A percentile compares a stretch with the other conserved stretches of the same genome.
These are phyloP conservation scores for Tetramorium simillimum DNA, from an alignment of 1,140 invertebrate genomes.

Conservation along the genomic window DNA sequence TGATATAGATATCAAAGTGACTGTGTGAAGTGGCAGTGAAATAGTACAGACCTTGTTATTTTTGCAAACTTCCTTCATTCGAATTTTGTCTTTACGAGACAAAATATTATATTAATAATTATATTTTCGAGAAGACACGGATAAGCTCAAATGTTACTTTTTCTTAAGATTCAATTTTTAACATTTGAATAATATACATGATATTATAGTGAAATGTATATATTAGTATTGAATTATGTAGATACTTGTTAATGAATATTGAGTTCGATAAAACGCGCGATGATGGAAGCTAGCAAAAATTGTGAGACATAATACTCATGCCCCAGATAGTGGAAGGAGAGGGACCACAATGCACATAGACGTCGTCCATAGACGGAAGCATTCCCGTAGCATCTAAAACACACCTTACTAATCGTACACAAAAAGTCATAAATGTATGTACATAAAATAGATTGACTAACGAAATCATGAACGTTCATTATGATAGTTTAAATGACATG, in stretches of 20 bases:
- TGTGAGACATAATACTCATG: conserved; percentile 80
- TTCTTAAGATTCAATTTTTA: neutral
- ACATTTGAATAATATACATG: neutral
- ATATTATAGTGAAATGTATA: neutral
- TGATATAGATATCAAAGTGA: conserved; percentile 73
- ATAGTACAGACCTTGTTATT: conserved; percentile 80
- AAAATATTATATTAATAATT: neutral
- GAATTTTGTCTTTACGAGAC: conserved; percentile 4
- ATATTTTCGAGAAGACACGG: no score
- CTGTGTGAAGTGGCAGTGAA: conserved; percentile 77
- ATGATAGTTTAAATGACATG: conserved; percentile 47
- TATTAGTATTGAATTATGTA: neutral
- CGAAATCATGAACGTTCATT: conserved; percentile 66
- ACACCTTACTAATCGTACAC: conserved; percentile 81
- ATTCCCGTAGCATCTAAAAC: conserved; percentile 83
- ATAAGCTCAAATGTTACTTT: neutral
- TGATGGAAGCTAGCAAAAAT: conserved; percentile 77
- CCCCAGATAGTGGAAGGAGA: conserved; percentile 79
- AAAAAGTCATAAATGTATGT: conserved; percentile 76
- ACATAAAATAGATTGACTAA: conserved; percentile 74
- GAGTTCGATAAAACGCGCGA: neutral
- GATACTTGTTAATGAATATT: neutral
- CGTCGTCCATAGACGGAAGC: conserved; percentile 82
- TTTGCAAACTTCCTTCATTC: conserved; percentile 73
- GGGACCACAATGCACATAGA: conserved; percentile 82